Evolutionary conservation across 2,113 vertebrate genomes (phyloP).

Genomic region (Octodon degus): DNA sequence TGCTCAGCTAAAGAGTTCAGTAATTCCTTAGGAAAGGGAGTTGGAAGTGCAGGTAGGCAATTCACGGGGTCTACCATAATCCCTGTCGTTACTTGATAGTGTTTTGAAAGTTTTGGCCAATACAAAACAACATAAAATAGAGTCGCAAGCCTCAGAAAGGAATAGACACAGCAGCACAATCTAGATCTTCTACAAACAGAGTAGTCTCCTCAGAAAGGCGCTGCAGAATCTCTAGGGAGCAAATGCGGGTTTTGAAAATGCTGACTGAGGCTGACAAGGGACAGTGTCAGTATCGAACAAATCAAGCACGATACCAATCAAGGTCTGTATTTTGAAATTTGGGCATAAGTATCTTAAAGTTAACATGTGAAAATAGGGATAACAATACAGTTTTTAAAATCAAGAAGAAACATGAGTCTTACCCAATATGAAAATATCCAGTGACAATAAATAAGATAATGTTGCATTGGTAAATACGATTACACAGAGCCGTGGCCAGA

Average conservation of each 20-base stretch:
- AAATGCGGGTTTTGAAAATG: background rate
- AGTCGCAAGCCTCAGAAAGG: background rate
- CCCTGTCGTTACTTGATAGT: background rate
- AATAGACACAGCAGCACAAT: background rate
- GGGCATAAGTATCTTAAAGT: background rate
- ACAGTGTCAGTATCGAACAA: background rate
- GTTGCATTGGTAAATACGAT: background rate
- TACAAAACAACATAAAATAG: background rate
- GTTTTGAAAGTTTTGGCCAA: background rate
- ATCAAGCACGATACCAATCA: background rate
- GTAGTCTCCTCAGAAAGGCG: background rate
- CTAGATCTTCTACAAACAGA: background rate
- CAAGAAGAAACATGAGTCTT: background rate
- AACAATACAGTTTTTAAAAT: background rate
- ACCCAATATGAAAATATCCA: background rate
- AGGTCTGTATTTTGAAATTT: background rate
- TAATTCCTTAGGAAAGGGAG: background rate
- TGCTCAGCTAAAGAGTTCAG: background rate
- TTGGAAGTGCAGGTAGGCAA: background rate
- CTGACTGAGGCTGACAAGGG: background rate
- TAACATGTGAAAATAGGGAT: background rate
- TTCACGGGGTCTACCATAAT: background rate
- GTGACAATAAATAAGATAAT: background rate
- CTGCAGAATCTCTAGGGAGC: background rate
- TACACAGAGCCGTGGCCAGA: background rate